A percentile compares a stretch with the other conserved stretches of the same genome.
phyloP scores from a whole-genome alignment of 1,140 invertebrate species.

The Zelostemma sp. region DNA sequence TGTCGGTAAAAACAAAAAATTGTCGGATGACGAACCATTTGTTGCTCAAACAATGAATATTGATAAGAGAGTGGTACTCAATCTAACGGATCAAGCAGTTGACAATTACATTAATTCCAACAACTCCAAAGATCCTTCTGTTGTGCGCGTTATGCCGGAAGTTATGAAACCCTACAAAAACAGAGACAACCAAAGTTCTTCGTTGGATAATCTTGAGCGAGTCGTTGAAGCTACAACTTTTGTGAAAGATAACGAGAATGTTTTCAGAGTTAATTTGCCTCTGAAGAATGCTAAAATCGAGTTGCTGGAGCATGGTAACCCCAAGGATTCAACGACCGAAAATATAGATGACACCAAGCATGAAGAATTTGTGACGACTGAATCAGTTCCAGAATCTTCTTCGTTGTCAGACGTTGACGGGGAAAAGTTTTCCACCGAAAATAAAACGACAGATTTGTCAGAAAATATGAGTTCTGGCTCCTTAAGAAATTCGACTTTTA shows the following conservation, averaged over 20 bases:
- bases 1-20: slow-evolving; percentile 6
- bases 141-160: slow-evolving; percentile 32
- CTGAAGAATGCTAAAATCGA: slow-evolving; percentile 40
- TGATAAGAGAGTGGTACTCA: slow-evolving; percentile 1
- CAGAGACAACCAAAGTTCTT: slow-evolving; percentile 11
- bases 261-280: slow-evolving; percentile 22
- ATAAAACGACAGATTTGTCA: neutral
- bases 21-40: neutral
- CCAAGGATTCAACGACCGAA: slow-evolving; percentile 1
- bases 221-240: slow-evolving; percentile 51
- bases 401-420: slow-evolving; percentile 39
- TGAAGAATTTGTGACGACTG: slow-evolving; percentile 37
- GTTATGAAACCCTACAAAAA: slow-evolving; percentile 5
- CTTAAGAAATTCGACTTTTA: slow-evolving; percentile 60
- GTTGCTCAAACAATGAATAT: neutral
- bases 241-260: slow-evolving; percentile 33
- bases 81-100: neutral
- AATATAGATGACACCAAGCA: slow-evolving; percentile 27
- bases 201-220: slow-evolving; percentile 32
- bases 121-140: slow-evolving; percentile 20
- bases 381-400: slow-evolving; percentile 47
- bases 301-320: slow-evolving; percentile 20
- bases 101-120: neutral
- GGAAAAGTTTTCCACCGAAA: slow-evolving; percentile 40
- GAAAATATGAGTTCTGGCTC: neutral